A percentile compares a stretch with the other conserved stretches of the same genome.
These are phyloP conservation scores for Oxygymnocypris stewartii DNA, from an alignment of 2,113 vertebrate species.

Conservation along the genomic window DNA sequence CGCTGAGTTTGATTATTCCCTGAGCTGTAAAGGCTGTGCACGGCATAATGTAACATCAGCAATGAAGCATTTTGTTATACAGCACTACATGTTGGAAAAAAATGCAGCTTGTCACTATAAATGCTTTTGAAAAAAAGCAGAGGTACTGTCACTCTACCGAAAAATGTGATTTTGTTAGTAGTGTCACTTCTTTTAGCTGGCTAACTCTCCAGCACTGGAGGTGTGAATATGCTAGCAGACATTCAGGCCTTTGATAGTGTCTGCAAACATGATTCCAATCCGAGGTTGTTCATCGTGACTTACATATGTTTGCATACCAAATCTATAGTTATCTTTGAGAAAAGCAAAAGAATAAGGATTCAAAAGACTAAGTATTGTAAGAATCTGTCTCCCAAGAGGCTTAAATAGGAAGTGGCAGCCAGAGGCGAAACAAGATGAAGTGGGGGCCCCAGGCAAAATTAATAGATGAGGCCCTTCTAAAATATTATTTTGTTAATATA, in stretches of 20 bases:
- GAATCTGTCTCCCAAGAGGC: constrained; percentile 46
- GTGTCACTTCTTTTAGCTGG: background rate
- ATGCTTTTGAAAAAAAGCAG: background rate
- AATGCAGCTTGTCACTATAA: background rate
- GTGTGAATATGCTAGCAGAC: background rate
- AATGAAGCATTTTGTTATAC: background rate
- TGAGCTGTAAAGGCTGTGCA: background rate
- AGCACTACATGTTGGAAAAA: background rate
- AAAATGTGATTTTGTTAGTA: background rate
- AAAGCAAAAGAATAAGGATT: constrained; percentile 17
- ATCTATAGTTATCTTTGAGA: constrained; percentile 22
- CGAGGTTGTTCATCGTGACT: background rate
- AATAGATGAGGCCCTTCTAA: no score
- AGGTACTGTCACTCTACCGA: background rate
- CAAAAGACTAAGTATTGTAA: background rate
- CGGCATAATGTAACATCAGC: background rate
- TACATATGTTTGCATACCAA: constrained; percentile 3
- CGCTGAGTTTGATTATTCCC: background rate
- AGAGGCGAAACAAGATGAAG: no score
- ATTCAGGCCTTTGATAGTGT: background rate
- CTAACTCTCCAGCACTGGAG: background rate
- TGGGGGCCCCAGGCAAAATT: no score
- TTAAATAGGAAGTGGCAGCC: constrained; percentile 70
- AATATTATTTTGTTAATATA: no score
- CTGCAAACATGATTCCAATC: constrained; percentile 43